Evolutionary conservation across 2,113 vertebrate species (phyloP).

Genomic region (Thalassoma bifasciatum): DNA sequence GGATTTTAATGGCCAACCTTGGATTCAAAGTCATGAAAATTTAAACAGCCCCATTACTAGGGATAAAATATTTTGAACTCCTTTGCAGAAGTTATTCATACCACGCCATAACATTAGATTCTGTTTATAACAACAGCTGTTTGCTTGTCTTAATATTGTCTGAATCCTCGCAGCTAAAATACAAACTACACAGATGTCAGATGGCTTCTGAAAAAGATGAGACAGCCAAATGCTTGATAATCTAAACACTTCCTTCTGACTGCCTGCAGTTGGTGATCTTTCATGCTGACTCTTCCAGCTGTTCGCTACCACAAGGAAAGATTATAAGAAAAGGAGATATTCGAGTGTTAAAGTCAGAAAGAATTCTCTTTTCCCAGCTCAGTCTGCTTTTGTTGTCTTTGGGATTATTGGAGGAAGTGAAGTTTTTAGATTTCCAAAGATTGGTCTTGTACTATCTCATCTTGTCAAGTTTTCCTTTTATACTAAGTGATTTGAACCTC

Average conservation of each 20-base stretch:
- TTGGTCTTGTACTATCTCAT: constrained; percentile 28
- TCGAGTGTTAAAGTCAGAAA: constrained; percentile 9
- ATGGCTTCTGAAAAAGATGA: constrained; percentile 24
- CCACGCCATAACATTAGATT: constrained; percentile 28
- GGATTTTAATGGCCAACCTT: constrained; percentile 22
- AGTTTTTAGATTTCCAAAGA: constrained; percentile 17
- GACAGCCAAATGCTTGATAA: constrained; percentile 18
- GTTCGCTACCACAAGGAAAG: constrained; percentile 29
- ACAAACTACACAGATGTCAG: constrained; percentile 31
- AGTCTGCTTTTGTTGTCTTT: constrained; percentile 29
- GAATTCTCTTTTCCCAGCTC: constrained; percentile 15
- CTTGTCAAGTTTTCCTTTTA: neutral
- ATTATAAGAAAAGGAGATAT: constrained; percentile 29
- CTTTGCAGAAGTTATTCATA: neutral
- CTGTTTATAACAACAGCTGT: constrained; percentile 25
- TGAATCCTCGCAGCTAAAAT: constrained; percentile 19
- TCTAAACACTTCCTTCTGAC: constrained; percentile 38
- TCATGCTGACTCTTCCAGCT: constrained; percentile 43
- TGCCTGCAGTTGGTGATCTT: constrained; percentile 45
- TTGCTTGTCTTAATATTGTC: neutral
- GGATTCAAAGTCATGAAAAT: constrained; percentile 25
- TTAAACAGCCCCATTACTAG: constrained; percentile 16
- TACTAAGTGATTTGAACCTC: constrained; percentile 23
- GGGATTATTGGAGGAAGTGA: constrained; percentile 6
- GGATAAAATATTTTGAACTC: neutral